Evolutionary conservation across 2,797 vertebrate genomes (phyloP).

Genomic region (Poliocrania exsul): DNA sequence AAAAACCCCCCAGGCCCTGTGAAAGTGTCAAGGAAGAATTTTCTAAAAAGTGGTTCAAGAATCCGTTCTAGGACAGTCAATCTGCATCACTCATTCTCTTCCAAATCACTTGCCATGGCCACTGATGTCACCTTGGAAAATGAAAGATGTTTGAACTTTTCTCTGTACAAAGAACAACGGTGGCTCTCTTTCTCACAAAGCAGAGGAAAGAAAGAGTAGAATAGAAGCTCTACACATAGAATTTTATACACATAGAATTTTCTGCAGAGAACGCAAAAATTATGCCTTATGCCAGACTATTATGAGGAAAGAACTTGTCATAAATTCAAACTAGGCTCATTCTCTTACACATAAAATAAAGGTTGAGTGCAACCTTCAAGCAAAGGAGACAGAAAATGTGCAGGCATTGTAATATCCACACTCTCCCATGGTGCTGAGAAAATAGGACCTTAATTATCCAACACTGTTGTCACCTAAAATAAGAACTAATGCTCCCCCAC

Average conservation of each 20-base stretch:
- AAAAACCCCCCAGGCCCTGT: rapidly evolving
- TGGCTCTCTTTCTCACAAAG: conserved; percentile 17
- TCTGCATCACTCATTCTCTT: background rate
- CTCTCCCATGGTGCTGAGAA: conserved; percentile 60
- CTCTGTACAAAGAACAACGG: background rate
- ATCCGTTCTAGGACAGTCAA: background rate
- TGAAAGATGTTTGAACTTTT: conserved; percentile 7
- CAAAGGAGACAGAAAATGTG: conserved; percentile 64
- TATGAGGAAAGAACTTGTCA: conserved; percentile 67
- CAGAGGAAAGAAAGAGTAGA: conserved; percentile 43
- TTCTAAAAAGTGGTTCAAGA: background rate
- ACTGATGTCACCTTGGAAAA: conserved; percentile 14
- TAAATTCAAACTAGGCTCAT: conserved; percentile 69
- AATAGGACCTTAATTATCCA: conserved; percentile 70
- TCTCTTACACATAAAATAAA: conserved; percentile 70
- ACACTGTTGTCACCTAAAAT: conserved; percentile 41
- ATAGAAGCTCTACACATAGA: background rate
- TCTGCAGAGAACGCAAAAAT: conserved; percentile 69
- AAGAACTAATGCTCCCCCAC: conserved; percentile 47
- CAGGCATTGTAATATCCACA: conserved; percentile 71
- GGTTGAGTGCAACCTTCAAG: conserved; percentile 41
- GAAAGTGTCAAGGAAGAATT: background rate
- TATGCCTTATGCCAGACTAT: conserved; percentile 62
- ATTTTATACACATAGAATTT: conserved; percentile 61
- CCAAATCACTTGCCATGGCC: background rate